phyloP scores from a whole-genome alignment of 1,140 invertebrate species.

The Laodelphax striatellus region DNA sequence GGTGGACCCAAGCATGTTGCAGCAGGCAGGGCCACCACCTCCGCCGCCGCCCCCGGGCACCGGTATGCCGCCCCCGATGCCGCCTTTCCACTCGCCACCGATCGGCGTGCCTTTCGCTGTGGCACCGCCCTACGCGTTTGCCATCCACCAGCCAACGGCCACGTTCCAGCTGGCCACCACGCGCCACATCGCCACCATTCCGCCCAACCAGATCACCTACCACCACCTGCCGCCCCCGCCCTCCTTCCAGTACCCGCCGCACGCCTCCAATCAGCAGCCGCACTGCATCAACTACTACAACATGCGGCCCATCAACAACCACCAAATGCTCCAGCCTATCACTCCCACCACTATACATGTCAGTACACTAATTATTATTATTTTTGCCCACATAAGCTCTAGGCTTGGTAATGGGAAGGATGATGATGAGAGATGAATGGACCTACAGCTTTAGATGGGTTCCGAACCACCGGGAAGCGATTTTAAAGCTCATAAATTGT shows the following conservation, averaged over 20 bases:
- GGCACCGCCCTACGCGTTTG: constrained; percentile 38
- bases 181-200: not conserved
- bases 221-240: constrained; percentile 36
- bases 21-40: not conserved
- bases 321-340: constrained; percentile 12
- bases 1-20: not conserved
- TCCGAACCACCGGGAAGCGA: too few relatives aligned
- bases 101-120: constrained; percentile 46
- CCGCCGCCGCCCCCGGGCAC: not conserved
- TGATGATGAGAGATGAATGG: too few relatives aligned
- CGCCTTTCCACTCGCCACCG: constrained; percentile 33
- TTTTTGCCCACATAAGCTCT: not conserved
- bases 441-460: too few relatives aligned
- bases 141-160: constrained; percentile 12
- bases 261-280: constrained; percentile 10
- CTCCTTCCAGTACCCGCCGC: constrained; percentile 22
- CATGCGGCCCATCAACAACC: constrained; percentile 10
- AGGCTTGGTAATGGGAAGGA: too few relatives aligned
- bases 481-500: too few relatives aligned
- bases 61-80: constrained; percentile 20
- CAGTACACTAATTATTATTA: not conserved
- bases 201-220: constrained; percentile 26
- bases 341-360: constrained; percentile 12
- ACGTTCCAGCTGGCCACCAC: not conserved
- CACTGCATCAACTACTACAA: not conserved